Percentiles rank a stretch among this genome's conserved stretches.
Evolutionary conservation across 2,888 invertebrate species (phyloP).

Genomic region (Pharmacophagus antenor): DNA sequence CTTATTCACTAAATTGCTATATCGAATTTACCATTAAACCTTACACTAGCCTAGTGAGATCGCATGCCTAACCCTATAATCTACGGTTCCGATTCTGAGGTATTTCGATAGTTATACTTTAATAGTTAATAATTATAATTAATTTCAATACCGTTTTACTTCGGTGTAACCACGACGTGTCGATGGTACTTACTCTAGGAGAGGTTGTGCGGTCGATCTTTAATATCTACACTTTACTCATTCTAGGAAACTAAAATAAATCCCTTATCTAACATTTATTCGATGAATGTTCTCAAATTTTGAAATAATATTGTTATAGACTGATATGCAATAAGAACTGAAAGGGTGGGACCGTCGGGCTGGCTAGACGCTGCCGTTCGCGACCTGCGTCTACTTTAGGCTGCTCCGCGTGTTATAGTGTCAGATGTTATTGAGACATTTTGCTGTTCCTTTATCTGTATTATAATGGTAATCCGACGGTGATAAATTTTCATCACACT

Average conservation of each 20-base stretch:
- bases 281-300: not conserved
- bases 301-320: not conserved
- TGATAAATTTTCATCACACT: not conserved
- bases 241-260: conserved; percentile 12
- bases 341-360: conserved; percentile 10
- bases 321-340: conserved; percentile 1
- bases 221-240: conserved; percentile 20
- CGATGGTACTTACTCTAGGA: conserved; percentile 13
- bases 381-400: not conserved
- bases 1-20: not conserved
- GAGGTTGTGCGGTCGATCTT: conserved; percentile 16
- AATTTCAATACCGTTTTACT: conserved; percentile 2
- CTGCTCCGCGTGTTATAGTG: not conserved
- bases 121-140: not conserved
- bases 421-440: not conserved
- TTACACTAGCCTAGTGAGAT: conserved; percentile 11
- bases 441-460: not conserved
- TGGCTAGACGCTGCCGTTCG: not conserved
- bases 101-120: conserved; percentile 6
- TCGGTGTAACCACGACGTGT: conserved; percentile 12
- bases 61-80: conserved; percentile 13
- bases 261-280: conserved; percentile 6
- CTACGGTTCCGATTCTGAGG: conserved; percentile 14
- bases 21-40: conserved; percentile 17
- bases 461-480: conserved; percentile 23